Evolutionary conservation across 2,888 invertebrate species (phyloP), one percentile per base, ranked within the genome.

Genomic region (Teleiodes luculella): DNA sequence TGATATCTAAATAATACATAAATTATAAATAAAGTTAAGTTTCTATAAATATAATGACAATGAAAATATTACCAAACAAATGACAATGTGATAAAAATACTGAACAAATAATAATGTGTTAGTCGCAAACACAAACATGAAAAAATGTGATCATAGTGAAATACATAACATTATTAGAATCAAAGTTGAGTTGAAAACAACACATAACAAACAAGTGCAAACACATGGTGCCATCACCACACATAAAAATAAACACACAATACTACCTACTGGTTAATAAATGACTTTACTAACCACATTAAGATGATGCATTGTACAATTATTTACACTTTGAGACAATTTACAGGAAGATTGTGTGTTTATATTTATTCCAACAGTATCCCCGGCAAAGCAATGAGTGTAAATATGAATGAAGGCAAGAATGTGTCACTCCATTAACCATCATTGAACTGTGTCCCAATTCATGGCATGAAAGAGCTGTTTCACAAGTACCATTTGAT

Each of bases 291-390:
- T 24, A 39, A 39, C 39, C 39, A 39, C 39, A 39, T 2, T 1
- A 7, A 39, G 11, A 39, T 39, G n/a, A 39, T 36, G 14, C 36
- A 14, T 14, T 14, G 36, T 14, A 35, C 7, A 14, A 36, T 36
- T 36, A 7, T 5, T 36, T 14, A 3, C 14, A 14, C 13, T 13
- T 36, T 35, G n/a, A 14, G 5, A 4, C 8, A 16, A 36, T 18
- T 36, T 24, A 24, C 45, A 41, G 13, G 39, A 39, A 55, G 41
- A 35, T 54, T 60, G 58, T 67, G 62, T 70, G 66, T 69, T 67
- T 57, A 67, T 65, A 60, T 68, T 68, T 66, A 71, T 63, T 51
- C 67, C 72, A 75, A 73, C 72, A 70, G 69, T 66, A 72, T 69
- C 76, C 72, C 70, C 72, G 48, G 63, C 56, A 57, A 68, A 62